These are phyloP conservation scores for Prionailurus bengalensis DNA, from an alignment of 2,113 vertebrate genomes.

Conservation along the genomic window DNA sequence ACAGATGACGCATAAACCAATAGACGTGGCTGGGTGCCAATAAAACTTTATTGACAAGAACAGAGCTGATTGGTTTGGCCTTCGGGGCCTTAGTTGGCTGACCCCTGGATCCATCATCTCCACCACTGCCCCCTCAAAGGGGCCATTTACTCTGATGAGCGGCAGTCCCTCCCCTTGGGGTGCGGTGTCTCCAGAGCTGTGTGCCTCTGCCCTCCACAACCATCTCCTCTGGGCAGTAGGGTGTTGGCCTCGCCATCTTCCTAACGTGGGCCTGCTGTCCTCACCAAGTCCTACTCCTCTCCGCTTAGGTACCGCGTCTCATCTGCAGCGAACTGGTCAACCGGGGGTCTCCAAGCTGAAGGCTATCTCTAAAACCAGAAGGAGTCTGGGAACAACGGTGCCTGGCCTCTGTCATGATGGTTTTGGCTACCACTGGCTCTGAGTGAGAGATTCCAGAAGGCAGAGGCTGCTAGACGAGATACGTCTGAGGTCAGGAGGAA, in stretches of 20 bases:
- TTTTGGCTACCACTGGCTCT: neutral
- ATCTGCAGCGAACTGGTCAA: neutral
- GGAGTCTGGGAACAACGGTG: neutral
- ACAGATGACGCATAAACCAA: neutral
- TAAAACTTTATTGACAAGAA: conserved; percentile 60
- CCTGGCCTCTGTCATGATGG: neutral
- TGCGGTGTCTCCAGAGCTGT: neutral
- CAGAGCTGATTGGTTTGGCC: neutral
- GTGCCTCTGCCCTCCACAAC: neutral
- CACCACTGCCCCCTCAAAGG: neutral
- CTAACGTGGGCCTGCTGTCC: neutral
- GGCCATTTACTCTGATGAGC: neutral
- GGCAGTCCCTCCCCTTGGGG: neutral
- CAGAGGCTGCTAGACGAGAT: neutral
- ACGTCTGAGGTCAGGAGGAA: neutral
- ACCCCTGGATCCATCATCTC: neutral
- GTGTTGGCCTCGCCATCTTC: neutral
- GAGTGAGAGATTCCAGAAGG: neutral
- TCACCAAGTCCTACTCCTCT: neutral
- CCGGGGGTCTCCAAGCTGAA: neutral
- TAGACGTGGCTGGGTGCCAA: neutral
- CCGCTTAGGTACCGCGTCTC: neutral
- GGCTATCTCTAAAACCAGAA: neutral
- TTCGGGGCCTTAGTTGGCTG: neutral
- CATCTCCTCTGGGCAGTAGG: neutral